Conservation (phyloP, 2,113 vertebrate genomes). For the Eurypyga helias region DNA sequence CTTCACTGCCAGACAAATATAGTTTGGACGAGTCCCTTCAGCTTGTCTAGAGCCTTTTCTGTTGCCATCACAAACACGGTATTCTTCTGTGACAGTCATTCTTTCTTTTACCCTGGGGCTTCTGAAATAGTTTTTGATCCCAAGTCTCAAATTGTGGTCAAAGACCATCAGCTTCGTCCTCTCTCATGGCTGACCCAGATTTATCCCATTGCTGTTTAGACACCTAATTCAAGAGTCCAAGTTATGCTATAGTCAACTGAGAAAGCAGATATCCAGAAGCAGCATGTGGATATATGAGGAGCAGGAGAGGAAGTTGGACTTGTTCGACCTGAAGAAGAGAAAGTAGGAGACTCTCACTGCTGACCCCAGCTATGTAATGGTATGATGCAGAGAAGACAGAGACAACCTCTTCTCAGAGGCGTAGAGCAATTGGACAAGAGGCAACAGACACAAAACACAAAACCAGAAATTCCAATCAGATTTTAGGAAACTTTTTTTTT, state of each 20-base stretch:
- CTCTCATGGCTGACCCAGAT: neutral
- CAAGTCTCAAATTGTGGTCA: neutral
- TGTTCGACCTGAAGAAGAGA: neutral
- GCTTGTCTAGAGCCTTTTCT: neutral
- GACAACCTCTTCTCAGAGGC: neutral
- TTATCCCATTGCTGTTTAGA: neutral
- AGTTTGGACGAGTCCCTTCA: neutral
- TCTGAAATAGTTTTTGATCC: neutral
- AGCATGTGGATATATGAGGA: neutral
- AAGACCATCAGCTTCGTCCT: accelerated
- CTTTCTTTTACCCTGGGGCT: neutral
- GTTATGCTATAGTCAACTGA: neutral
- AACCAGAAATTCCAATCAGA: neutral
- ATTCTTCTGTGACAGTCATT: neutral
- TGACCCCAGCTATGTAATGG: neutral
- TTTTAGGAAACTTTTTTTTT: neutral
- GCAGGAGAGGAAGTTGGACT: neutral
- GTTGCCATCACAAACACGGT: neutral
- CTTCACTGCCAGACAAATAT: neutral
- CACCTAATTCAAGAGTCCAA: neutral
- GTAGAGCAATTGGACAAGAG: neutral
- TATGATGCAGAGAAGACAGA: neutral
- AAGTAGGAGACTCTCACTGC: neutral
- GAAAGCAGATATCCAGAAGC: neutral
- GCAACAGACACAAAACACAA: neutral